These are phyloP conservation scores for Apodemia duryi DNA, from an alignment of 2,888 invertebrate genomes.

Conservation along the genomic window DNA sequence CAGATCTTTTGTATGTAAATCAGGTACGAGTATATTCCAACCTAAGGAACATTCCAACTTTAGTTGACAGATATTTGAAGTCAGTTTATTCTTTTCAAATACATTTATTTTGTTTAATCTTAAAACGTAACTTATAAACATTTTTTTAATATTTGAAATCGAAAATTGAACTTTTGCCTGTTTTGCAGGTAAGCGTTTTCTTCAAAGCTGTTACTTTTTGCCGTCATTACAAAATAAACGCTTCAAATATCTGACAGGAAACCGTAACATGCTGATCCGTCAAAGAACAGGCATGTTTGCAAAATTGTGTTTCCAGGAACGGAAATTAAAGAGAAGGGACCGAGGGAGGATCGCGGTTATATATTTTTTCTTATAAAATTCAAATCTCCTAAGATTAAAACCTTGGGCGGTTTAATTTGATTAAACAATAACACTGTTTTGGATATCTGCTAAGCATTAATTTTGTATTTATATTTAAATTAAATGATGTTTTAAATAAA, in stretches of 20 bases:
- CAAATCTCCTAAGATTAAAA: constrained; percentile 10
- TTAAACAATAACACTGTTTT: constrained; percentile 4
- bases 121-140: too few species aligned
- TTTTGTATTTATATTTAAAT: background rate
- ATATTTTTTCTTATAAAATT: constrained; percentile 10
- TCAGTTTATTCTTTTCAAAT: too few species aligned
- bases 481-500: background rate
- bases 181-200: too few species aligned
- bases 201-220: background rate
- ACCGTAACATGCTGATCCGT: constrained; percentile 44
- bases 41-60: too few species aligned
- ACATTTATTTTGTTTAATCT: too few species aligned
- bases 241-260: constrained; percentile 33
- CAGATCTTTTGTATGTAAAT: too few species aligned
- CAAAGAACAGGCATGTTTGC: constrained; percentile 38
- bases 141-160: too few species aligned
- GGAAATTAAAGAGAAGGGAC: constrained; percentile 56
- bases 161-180: too few species aligned
- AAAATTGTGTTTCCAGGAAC: constrained; percentile 52
- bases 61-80: too few species aligned
- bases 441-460: background rate
- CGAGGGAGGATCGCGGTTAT: constrained; percentile 11
- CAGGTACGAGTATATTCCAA: too few species aligned
- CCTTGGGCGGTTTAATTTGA: constrained; percentile 2
- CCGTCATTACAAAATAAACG: constrained; percentile 24